Percentiles rank a stretch among this genome's conserved stretches.
These are phyloP conservation scores for Tretioscincus oriximinensis DNA, from an alignment of 2,113 vertebrate species.

Conservation along the genomic window DNA sequence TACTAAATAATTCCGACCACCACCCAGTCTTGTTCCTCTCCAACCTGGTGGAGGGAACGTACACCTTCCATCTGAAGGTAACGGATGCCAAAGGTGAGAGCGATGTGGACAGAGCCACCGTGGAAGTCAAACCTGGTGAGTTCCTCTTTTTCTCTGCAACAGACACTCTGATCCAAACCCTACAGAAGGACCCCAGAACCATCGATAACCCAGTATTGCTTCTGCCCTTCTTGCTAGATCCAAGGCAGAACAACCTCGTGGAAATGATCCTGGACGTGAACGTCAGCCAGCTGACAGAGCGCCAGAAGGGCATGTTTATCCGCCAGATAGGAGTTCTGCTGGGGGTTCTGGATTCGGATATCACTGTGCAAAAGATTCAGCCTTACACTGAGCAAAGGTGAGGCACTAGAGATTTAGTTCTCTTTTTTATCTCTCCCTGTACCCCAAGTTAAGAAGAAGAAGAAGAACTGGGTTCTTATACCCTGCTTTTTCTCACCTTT, in stretches of 20 bases:
- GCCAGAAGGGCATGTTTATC: slow-evolving; percentile 95
- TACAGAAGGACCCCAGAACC: not conserved
- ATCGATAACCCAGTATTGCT: too few species aligned
- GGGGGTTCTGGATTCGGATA: slow-evolving; percentile 93
- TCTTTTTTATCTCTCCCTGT: too few species aligned
- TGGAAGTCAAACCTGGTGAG: slow-evolving; percentile 93
- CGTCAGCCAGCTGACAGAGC: slow-evolving; percentile 87
- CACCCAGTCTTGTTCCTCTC: slow-evolving; percentile 90
- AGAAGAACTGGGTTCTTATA: too few species aligned
- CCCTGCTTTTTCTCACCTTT: too few species aligned
- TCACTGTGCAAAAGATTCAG: slow-evolving; percentile 89
- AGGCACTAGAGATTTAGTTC: slow-evolving; percentile 2
- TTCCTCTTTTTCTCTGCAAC: not conserved
- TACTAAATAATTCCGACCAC: slow-evolving; percentile 93
- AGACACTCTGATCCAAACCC: not conserved
- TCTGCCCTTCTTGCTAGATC: slow-evolving; percentile 71
- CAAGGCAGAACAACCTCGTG: slow-evolving; percentile 88
- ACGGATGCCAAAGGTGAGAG: slow-evolving; percentile 95
- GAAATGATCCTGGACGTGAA: slow-evolving; percentile 92
- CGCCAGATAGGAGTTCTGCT: slow-evolving; percentile 93
- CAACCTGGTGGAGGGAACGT: slow-evolving; percentile 93
- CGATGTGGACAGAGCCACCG: slow-evolving; percentile 74
- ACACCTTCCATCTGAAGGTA: slow-evolving; percentile 90
- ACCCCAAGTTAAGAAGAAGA: too few species aligned
- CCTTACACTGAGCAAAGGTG: slow-evolving; percentile 93